Evolutionary conservation across 2,797 vertebrate genomes (phyloP).

Genomic region (Lophotriccus pileatus): DNA sequence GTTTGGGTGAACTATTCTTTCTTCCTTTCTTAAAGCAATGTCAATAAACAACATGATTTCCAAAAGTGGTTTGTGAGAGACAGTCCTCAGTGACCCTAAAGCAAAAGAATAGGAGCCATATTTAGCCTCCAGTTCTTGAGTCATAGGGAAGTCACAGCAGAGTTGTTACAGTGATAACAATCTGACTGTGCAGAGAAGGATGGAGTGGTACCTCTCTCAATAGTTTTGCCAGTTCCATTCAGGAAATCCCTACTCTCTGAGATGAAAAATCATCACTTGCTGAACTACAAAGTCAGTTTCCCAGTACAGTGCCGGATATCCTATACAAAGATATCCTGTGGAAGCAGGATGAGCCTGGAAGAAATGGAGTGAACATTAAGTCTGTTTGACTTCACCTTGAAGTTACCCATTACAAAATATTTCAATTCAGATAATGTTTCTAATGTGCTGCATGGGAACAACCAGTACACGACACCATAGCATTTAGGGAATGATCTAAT

Average conservation of each 20-base stretch:
- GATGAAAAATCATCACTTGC: not conserved
- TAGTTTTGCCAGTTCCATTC: not conserved
- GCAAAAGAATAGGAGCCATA: not conserved
- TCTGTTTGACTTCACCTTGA: not conserved
- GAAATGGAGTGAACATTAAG: not conserved
- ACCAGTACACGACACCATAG: not conserved
- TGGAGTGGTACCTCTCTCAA: not conserved
- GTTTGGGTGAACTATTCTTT: not conserved
- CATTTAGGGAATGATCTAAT: not conserved
- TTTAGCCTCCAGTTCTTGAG: not conserved
- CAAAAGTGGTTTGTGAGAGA: not conserved
- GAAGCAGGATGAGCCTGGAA: slow-evolving; percentile 22
- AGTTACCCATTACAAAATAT: not conserved
- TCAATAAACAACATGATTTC: not conserved
- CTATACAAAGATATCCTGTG: slow-evolving; percentile 30
- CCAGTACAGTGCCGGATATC: not conserved
- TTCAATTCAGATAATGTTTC: not conserved
- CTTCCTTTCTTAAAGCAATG: not conserved
- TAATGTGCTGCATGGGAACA: not conserved
- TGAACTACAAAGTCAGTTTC: not conserved
- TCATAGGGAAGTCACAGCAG: not conserved
- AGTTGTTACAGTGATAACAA: not conserved
- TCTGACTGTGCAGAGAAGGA: not conserved
- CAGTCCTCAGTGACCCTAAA: not conserved
- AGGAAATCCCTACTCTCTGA: slow-evolving; percentile 24